Evolutionary conservation across 2,113 vertebrate genomes (phyloP).

Genomic region (Alethe diademata): DNA sequence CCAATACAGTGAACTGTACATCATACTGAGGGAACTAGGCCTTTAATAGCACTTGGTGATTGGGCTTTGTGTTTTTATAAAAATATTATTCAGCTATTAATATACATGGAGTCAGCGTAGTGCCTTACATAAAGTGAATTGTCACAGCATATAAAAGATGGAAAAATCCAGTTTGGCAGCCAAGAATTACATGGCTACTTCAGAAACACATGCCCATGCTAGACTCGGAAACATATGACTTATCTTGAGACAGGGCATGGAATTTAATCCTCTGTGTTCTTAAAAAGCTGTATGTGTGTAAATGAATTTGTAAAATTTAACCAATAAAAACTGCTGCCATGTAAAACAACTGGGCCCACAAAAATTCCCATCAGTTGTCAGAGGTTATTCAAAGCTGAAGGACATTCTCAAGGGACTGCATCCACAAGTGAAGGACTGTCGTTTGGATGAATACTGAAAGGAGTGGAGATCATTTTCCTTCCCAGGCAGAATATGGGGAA

Average conservation of each 20-base stretch:
- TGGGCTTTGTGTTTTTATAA: background rate
- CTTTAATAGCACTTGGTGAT: background rate
- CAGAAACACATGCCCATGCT: background rate
- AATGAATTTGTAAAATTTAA: background rate
- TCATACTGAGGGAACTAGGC: background rate
- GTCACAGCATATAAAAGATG: background rate
- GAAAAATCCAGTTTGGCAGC: background rate
- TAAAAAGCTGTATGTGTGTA: background rate
- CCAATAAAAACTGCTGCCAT: fast-evolving
- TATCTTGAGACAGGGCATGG: background rate
- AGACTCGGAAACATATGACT: background rate
- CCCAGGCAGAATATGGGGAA: background rate
- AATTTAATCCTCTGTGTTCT: background rate
- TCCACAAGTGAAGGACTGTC: background rate
- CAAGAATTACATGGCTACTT: background rate
- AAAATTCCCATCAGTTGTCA: background rate
- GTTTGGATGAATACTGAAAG: background rate
- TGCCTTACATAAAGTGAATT: background rate
- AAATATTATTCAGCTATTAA: background rate
- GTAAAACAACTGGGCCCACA: background rate
- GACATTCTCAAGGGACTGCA: background rate
- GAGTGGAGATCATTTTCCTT: background rate
- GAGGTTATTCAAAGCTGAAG: background rate
- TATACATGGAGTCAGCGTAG: background rate
- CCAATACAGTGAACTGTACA: background rate